A percentile compares a stretch with the other conserved stretches of the same genome.
These are phyloP conservation scores for Anolis apletophallus DNA, from an alignment of 2,797 vertebrate genomes.

Conservation along the genomic window DNA sequence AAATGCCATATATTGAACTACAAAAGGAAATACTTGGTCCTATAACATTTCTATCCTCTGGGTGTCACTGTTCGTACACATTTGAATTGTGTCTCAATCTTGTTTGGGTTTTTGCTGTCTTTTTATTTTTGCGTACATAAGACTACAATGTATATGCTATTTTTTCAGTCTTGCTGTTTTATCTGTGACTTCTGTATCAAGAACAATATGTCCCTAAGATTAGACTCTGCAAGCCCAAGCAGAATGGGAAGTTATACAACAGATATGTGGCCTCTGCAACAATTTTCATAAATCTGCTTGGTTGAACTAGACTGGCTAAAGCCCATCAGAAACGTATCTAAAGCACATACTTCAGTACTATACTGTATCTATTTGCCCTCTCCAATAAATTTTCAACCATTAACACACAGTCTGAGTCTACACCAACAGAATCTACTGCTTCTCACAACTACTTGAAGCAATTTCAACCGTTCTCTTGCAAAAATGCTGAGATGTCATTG, in stretches of 20 bases:
- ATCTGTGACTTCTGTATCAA: not conserved
- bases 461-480: not conserved
- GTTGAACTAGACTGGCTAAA: not conserved
- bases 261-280: not conserved
- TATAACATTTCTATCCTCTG: slow-evolving; percentile 47
- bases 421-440: not conserved
- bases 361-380: too few species aligned
- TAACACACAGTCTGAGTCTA: not conserved
- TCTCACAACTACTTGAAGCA: not conserved
- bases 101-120: not conserved
- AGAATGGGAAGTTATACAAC: not conserved
- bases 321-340: not conserved
- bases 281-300: not conserved
- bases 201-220: not conserved
- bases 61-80: slow-evolving; percentile 58
- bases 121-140: not conserved
- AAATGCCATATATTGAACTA: too few species aligned
- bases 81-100: not conserved
- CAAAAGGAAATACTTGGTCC: not conserved
- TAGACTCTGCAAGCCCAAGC: not conserved
- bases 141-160: not conserved
- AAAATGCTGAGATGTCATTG: not conserved
- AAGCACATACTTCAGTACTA: not conserved
- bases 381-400: not conserved
- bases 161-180: not conserved